Evolutionary conservation across 2,888 invertebrate species (phyloP).

Genomic region (Cancer borealis): DNA sequence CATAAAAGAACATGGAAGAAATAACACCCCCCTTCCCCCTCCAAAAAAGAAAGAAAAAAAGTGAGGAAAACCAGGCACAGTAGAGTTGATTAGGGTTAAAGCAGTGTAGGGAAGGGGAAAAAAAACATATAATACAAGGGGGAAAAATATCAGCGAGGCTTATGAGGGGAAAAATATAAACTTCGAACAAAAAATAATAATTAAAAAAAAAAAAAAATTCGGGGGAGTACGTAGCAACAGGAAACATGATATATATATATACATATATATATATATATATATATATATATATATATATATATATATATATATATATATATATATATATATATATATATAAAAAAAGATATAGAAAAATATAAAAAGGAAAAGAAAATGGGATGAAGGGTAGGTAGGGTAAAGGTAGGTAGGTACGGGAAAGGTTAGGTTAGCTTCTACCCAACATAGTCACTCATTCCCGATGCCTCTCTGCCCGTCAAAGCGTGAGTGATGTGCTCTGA

Average conservation of each 20-base stretch:
- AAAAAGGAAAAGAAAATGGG: background rate
- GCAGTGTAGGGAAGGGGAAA: background rate
- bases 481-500: constrained; percentile 31
- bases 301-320: too few relatives aligned
- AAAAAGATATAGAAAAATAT: background rate
- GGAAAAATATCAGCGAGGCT: background rate
- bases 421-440: background rate
- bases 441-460: constrained; percentile 25
- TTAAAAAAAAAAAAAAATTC: background rate
- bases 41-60: background rate
- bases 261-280: background rate
- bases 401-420: background rate
- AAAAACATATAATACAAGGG: background rate
- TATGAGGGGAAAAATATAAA: background rate
- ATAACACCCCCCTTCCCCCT: background rate
- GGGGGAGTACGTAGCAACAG: too few relatives aligned
- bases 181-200: too few relatives aligned
- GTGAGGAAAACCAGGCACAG: constrained; percentile 6
- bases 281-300: too few relatives aligned
- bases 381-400: background rate
- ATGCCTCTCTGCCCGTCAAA: constrained; percentile 21
- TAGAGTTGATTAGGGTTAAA: constrained; percentile 34
- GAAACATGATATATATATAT: too few relatives aligned
- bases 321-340: background rate
- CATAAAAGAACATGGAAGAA: background rate